These are phyloP conservation scores for Apteryx mantelli DNA, from an alignment of 2,113 vertebrate genomes.

Conservation along the genomic window DNA sequence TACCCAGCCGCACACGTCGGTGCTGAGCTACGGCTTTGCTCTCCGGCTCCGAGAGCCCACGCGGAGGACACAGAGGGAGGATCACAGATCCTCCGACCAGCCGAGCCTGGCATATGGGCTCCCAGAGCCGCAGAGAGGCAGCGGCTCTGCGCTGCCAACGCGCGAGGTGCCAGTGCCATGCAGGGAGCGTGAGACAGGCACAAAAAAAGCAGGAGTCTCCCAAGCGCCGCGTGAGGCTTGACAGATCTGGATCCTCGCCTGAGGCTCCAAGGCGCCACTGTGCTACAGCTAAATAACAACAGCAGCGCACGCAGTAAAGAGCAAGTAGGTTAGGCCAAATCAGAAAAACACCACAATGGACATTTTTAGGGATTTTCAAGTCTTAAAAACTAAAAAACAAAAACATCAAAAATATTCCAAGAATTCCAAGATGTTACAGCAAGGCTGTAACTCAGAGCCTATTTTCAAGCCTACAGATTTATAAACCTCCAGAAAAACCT, in stretches of 20 bases:
- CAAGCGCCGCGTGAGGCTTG: neutral
- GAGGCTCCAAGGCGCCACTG: neutral
- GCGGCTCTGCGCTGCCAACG: too few relatives aligned
- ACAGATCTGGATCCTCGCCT: neutral
- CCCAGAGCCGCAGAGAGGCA: neutral
- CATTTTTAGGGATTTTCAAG: neutral
- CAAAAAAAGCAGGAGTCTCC: neutral
- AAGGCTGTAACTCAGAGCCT: neutral
- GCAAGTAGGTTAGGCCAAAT: rapidly evolving
- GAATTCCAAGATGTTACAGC: neutral
- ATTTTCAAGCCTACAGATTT: neutral
- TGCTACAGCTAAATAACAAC: rapidly evolving
- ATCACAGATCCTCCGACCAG: neutral
- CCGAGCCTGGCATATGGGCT: slow-evolving; percentile 35
- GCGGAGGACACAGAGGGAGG: neutral
- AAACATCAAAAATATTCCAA: neutral
- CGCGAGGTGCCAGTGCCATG: slow-evolving; percentile 7
- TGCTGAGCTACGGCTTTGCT: neutral
- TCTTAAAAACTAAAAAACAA: neutral
- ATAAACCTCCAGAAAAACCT: neutral
- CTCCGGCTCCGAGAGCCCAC: neutral
- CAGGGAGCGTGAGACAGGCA: slow-evolving; percentile 39
- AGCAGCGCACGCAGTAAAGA: rapidly evolving
- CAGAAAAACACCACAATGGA: neutral
- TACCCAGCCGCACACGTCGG: too few relatives aligned